phyloP scores from a whole-genome alignment of 2,888 invertebrate species.

The Anaspis maculata region DNA sequence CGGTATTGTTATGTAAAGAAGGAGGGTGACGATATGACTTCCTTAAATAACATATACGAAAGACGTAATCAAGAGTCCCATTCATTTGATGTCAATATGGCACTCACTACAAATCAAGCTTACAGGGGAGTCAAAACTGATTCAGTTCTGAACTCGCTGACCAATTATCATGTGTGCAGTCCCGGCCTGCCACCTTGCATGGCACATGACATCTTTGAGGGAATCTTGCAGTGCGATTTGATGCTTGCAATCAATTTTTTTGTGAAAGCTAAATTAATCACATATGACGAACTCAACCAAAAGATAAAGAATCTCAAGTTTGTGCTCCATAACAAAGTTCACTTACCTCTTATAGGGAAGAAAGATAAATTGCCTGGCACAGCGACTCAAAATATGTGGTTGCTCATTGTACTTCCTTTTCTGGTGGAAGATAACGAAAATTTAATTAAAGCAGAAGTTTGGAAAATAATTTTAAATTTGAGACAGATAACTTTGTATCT shows the following conservation, averaged over 20 bases:
- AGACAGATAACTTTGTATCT: not conserved
- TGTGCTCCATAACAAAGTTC: too few relatives aligned
- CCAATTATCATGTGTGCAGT: constrained; percentile 12
- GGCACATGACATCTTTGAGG: constrained; percentile 12
- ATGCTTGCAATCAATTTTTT: constrained; percentile 15
- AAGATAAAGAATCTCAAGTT: not conserved
- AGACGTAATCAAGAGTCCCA: too few relatives aligned
- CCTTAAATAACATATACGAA: too few relatives aligned
- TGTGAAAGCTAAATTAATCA: constrained; percentile 3
- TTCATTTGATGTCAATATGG: not conserved
- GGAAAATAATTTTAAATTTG: not conserved
- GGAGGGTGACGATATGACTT: not conserved
- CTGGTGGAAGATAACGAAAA: not conserved
- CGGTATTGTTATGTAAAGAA: not conserved
- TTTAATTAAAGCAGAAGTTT: not conserved
- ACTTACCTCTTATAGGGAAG: not conserved
- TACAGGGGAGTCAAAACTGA: constrained; percentile 10
- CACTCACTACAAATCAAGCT: too few relatives aligned
- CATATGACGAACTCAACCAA: not conserved
- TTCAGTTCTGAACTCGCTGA: constrained; percentile 17
- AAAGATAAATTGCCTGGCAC: not conserved
- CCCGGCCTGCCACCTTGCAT: not conserved
- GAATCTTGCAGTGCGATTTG: constrained; percentile 16
- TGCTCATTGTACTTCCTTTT: not conserved
- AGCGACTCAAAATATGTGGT: not conserved